Evolutionary conservation across 2,113 vertebrate species (phyloP).

Genomic region (Romanogobio albipinnatus): DNA sequence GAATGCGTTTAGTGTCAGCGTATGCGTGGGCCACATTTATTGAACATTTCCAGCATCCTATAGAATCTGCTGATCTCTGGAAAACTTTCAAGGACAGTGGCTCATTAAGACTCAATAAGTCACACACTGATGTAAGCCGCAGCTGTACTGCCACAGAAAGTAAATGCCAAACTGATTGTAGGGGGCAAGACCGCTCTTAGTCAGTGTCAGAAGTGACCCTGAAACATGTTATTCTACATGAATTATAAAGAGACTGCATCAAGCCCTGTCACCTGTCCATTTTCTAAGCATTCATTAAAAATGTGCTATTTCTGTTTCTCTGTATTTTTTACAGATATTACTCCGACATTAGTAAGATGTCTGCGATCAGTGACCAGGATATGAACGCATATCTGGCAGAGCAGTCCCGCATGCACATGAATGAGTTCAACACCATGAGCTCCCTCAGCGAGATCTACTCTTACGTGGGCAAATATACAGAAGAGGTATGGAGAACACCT

Average conservation of each 20-base stretch:
- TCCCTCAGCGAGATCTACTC: slow-evolving; percentile 98
- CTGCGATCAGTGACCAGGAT: slow-evolving; percentile 98
- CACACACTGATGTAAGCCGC: slow-evolving; percentile 23
- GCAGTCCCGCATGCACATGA: slow-evolving; percentile 98
- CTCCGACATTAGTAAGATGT: slow-evolving; percentile 97
- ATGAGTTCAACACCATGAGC: slow-evolving; percentile 98
- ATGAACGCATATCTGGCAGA: slow-evolving; percentile 99
- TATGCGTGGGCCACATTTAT: slow-evolving; percentile 54
- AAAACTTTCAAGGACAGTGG: slow-evolving; percentile 53
- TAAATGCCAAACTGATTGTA: slow-evolving; percentile 14
- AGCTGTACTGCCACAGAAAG: slow-evolving; percentile 28
- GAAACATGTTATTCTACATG: background rate
- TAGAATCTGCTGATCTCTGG: slow-evolving; percentile 42
- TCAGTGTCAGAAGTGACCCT: slow-evolving; percentile 12
- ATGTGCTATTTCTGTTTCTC: slow-evolving; percentile 22
- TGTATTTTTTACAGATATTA: slow-evolving; percentile 84
- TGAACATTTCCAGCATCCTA: slow-evolving; percentile 46
- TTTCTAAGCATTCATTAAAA: background rate
- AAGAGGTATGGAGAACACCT: slow-evolving; percentile 83
- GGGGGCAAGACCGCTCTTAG: slow-evolving; percentile 31
- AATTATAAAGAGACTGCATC: background rate
- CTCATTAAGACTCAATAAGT: slow-evolving; percentile 50
- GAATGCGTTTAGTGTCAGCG: slow-evolving; percentile 37
- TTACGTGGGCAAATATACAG: slow-evolving; percentile 97
- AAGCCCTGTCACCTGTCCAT: slow-evolving; percentile 14